These are phyloP conservation scores for Mus minutoides DNA, from an alignment of 2,797 vertebrate genomes.

Conservation along the genomic window DNA sequence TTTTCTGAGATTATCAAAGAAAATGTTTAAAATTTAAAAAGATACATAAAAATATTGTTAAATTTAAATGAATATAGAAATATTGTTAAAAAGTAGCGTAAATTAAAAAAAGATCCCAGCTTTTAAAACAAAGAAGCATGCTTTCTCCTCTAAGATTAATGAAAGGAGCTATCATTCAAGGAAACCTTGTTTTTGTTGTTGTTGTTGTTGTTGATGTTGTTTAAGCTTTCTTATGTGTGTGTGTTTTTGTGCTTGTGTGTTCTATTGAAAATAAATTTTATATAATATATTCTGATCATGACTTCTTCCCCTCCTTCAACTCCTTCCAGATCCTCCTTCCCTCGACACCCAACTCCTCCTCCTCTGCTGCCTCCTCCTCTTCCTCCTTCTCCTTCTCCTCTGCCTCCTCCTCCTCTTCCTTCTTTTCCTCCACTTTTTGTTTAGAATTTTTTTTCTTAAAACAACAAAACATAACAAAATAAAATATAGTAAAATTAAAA, in stretches of 20 bases:
- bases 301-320: not conserved
- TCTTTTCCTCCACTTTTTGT: not conserved
- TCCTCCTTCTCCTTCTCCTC: not conserved
- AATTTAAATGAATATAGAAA: not conserved
- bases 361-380: not conserved
- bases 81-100: not conserved
- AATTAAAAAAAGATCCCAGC: not conserved
- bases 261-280: not conserved
- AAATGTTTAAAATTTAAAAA: not conserved
- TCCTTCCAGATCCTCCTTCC: not conserved
- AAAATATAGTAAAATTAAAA: not conserved
- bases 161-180: not conserved
- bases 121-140: not conserved
- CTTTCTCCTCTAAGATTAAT: not conserved
- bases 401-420: not conserved
- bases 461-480: not conserved
- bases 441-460: not conserved
- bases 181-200: not conserved
- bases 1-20: not conserved
- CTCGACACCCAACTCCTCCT: too few species aligned
- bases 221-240: not conserved
- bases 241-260: not conserved
- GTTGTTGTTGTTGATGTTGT: too few species aligned
- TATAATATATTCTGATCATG: not conserved
- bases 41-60: not conserved